Percentiles rank a stretch among this genome's conserved stretches.
phyloP scores from a whole-genome alignment of 2,888 invertebrate genomes.

The Pogonocherus hispidulus region DNA sequence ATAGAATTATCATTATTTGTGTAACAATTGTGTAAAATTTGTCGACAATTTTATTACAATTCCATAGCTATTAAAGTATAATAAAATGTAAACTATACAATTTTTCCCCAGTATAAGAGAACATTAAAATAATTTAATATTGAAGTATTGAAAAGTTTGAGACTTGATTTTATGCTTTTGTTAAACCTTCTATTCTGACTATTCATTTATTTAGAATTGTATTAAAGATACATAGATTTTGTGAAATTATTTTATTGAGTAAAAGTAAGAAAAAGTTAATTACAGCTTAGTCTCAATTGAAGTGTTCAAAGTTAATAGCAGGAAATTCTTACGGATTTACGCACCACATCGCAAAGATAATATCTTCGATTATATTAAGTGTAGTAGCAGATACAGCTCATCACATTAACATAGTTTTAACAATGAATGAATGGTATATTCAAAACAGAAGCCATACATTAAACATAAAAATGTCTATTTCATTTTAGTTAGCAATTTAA shows the following conservation, averaged over 20 bases:
- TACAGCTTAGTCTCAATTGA: not conserved
- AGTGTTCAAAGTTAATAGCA: not conserved
- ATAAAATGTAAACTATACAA: no score
- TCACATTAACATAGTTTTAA: constrained; percentile 13
- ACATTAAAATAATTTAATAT: no score
- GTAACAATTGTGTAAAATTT: no score
- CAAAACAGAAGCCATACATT: not conserved
- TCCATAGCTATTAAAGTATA: no score
- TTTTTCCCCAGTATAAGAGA: no score
- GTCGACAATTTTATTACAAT: no score
- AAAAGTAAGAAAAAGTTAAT: no score
- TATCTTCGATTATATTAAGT: constrained; percentile 24
- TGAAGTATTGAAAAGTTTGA: no score
- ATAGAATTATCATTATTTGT: no score
- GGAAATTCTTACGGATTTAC: constrained; percentile 25
- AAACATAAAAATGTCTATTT: constrained; percentile 17
- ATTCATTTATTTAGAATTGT: no score
- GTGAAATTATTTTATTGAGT: no score
- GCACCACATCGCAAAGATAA: constrained; percentile 15
- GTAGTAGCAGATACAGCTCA: constrained; percentile 22
- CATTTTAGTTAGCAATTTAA: constrained; percentile 10
- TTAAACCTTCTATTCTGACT: no score
- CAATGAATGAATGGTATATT: constrained; percentile 9
- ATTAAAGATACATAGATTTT: not conserved
- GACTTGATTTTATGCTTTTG: not conserved